phyloP scores from a whole-genome alignment of 2,797 vertebrate genomes.

The Myotis planiceps region DNA sequence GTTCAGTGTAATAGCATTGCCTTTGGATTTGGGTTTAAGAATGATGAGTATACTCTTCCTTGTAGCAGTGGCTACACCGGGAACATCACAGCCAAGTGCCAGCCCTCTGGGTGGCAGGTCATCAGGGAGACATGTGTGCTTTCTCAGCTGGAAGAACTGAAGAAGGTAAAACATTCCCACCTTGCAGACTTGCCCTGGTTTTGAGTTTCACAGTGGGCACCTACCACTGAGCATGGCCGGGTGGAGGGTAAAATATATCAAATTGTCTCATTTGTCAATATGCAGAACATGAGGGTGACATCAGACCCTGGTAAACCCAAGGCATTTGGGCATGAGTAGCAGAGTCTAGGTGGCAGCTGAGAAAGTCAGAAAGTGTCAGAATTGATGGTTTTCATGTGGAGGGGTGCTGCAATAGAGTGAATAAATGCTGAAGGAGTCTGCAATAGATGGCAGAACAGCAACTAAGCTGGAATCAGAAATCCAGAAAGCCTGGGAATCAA shows the following conservation, averaged over 20 bases:
- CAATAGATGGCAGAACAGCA: background rate
- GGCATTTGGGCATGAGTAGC: background rate
- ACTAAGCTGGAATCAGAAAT: background rate
- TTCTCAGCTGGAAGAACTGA: constrained; percentile 62
- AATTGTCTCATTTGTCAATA: background rate
- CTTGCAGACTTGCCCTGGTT: background rate
- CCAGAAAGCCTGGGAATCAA: background rate
- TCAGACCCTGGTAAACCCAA: background rate
- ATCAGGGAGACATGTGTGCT: constrained; percentile 69
- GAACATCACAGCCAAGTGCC: constrained; percentile 57
- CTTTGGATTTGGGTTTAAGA: constrained; percentile 71
- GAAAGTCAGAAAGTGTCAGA: background rate
- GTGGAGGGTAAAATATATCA: background rate
- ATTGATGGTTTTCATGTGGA: background rate
- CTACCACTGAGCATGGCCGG: background rate
- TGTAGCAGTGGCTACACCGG: constrained; percentile 58
- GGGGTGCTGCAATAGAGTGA: background rate
- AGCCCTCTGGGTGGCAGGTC: constrained; percentile 55
- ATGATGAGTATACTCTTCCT: constrained; percentile 57
- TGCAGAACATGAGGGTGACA: background rate
- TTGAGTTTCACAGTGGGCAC: background rate
- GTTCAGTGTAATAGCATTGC: constrained; percentile 53
- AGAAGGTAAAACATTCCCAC: constrained; percentile 60
- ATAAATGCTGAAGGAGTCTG: background rate
- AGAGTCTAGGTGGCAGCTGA: background rate